A percentile compares a stretch with the other conserved stretches of the same genome.
These are phyloP conservation scores for Oryctolagus cuniculus DNA, from an alignment of 2,113 vertebrate genomes.

Conservation along the genomic window DNA sequence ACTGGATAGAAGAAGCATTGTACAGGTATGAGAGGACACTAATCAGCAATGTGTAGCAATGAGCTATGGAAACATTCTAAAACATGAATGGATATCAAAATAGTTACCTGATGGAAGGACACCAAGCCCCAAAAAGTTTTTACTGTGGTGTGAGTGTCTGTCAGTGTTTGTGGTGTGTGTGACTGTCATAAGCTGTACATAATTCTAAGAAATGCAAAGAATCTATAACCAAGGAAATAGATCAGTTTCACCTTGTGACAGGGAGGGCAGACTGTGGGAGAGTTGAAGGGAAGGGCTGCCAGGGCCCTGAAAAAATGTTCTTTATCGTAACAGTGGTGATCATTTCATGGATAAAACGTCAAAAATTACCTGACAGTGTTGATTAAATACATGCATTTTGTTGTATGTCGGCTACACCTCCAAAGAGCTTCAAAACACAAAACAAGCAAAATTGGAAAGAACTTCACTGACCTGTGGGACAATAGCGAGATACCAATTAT, in stretches of 20 bases:
- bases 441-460: neutral
- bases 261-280: neutral
- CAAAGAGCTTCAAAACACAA: neutral
- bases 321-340: neutral
- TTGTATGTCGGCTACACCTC: neutral
- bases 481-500: neutral
- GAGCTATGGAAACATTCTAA: neutral
- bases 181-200: neutral
- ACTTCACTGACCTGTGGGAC: neutral
- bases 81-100: neutral
- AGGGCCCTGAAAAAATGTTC: neutral
- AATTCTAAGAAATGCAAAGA: constrained; percentile 4
- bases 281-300: neutral
- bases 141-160: neutral
- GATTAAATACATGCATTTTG: neutral
- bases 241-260: neutral
- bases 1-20: neutral
- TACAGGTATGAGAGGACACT: neutral
- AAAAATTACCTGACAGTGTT: neutral
- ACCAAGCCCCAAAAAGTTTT: neutral
- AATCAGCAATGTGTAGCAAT: neutral
- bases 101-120: neutral
- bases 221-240: neutral
- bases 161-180: neutral
- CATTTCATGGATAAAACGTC: neutral